Evolutionary conservation across 2,888 invertebrate species (phyloP).

Genomic region (Polydrusus pterygomalis): DNA sequence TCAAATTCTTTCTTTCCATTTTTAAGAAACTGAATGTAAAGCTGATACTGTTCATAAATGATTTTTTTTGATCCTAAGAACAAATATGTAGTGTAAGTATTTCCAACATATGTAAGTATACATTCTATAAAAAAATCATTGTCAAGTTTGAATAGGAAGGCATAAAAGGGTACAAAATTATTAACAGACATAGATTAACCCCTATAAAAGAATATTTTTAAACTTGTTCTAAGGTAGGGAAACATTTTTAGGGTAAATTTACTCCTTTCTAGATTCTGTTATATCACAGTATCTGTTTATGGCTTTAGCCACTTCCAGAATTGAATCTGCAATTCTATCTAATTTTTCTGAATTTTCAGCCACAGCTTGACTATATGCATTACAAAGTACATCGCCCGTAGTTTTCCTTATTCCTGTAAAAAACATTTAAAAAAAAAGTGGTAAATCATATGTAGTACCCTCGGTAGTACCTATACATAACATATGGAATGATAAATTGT

Average conservation of each 20-base stretch:
- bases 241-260: background rate
- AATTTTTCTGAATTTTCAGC: slow-evolving; percentile 3
- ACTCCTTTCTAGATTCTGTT: background rate
- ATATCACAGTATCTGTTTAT: slow-evolving; percentile 7
- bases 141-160: background rate
- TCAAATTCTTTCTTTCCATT: slow-evolving; percentile 1
- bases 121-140: too few species aligned
- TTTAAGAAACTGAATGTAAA: slow-evolving; percentile 1
- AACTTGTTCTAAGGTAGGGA: background rate
- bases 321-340: background rate
- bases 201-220: slow-evolving; percentile 1
- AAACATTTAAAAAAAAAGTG: background rate
- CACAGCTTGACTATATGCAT: background rate
- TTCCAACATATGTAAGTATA: background rate
- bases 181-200: background rate
- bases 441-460: background rate
- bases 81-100: background rate
- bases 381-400: slow-evolving; percentile 1
- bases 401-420: background rate
- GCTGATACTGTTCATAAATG: slow-evolving; percentile 3
- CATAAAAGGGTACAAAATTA: background rate
- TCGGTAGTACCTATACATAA: background rate
- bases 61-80: slow-evolving; percentile 3
- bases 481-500: background rate
- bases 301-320: background rate